phyloP scores from a whole-genome alignment of 2,797 vertebrate species.

The Lagodon rhomboides region DNA sequence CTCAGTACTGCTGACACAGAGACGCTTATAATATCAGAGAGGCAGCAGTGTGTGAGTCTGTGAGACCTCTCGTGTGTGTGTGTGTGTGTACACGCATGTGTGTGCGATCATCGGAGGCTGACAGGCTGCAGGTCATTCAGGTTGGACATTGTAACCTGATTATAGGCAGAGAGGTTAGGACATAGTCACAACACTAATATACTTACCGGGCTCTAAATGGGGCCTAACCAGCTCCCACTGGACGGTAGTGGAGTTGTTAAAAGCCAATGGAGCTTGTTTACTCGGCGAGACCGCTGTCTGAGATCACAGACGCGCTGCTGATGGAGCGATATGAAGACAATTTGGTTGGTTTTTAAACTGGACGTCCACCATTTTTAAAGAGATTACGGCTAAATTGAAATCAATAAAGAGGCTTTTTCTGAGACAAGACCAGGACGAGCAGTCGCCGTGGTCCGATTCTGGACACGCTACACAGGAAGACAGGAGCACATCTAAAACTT shows the following conservation, averaged over 20 bases:
- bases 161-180: conserved; percentile 55
- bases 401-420: not conserved
- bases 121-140: conserved; percentile 50
- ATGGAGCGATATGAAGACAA: conserved; percentile 12
- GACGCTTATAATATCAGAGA: not conserved
- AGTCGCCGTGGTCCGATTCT: too few species aligned
- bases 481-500: not conserved
- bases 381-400: not conserved
- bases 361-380: conserved; percentile 19
- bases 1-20: not conserved
- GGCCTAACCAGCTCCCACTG: conserved; percentile 57
- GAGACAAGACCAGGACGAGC: not conserved
- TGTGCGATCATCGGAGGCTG: conserved; percentile 16
- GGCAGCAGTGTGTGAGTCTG: conserved; percentile 10
- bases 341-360: conserved; percentile 5
- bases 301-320: not conserved
- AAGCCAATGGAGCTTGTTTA: conserved; percentile 55
- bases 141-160: conserved; percentile 65
- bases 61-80: not conserved
- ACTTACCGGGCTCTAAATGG: conserved; percentile 69
- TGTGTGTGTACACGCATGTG: not conserved
- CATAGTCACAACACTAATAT: conserved; percentile 63
- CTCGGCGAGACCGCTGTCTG: conserved; percentile 26
- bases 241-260: conserved; percentile 56
- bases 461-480: not conserved